Evolutionary conservation across 2,888 invertebrate species (phyloP), one percentile per base, ranked within the genome.

Genomic region (Cryptops parisi): DNA sequence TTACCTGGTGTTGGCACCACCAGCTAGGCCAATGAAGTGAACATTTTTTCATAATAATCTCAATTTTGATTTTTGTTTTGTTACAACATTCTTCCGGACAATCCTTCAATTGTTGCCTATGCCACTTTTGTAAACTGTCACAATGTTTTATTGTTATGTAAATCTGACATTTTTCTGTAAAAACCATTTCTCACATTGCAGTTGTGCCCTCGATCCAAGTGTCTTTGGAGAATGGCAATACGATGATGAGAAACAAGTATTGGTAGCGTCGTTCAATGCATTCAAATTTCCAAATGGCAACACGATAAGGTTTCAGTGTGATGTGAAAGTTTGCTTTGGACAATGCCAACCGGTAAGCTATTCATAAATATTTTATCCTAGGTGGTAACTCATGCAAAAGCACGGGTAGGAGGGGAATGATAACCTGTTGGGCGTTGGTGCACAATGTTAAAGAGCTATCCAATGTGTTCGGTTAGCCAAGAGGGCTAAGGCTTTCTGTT

Each of bases 201-300:
- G 91, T 50, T 91, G 91, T 67, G 89, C 91, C 40, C 89, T 88
- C 0, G 91, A 91, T 71, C 83, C 88, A 23, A 81, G 82, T 40
- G 89, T 91, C 65, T 91, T 91, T 64, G 89, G 88, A 39, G 90
- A 91, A 67, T 91, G 91, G 91, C 83, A 87, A 61, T 83, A 88
- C 64, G 85, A 85, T 65, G 58, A 55, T 17, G 87, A 88, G 57
- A 82, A 83, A 49, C 87, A 87, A 67, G 82, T 86, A 21, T 71
- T 93, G 51, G 74, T 84, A 65, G 90, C 90, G 58, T 81, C 84
- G 62, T 91, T 93, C 70, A 89, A 89, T 67, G 91, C 90, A 2
- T 91, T 91, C 69, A 91, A 91, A 67, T 93, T 91, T 79, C 91
- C 91, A 1, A 87, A 85, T 62, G 89, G 89, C 64, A 90, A 91